These are phyloP conservation scores for Allygus modestus DNA, from an alignment of 2,888 invertebrate genomes.

Conservation along the genomic window DNA sequence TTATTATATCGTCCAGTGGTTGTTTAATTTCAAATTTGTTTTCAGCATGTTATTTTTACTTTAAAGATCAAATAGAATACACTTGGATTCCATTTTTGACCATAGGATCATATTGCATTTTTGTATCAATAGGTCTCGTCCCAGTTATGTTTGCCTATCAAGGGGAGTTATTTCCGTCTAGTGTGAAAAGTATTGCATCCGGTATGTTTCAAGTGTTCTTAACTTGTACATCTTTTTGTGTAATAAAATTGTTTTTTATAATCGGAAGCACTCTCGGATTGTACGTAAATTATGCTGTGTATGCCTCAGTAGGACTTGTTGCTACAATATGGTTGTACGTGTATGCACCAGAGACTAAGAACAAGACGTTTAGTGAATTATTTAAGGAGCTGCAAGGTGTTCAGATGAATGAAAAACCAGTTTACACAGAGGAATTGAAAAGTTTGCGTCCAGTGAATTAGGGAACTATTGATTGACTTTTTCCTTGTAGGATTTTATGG, in stretches of 20 bases:
- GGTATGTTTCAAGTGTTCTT: slow-evolving; percentile 78
- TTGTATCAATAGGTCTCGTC: slow-evolving; percentile 77
- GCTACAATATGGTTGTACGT: slow-evolving; percentile 22
- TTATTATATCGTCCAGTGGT: slow-evolving; percentile 3
- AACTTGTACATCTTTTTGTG: slow-evolving; percentile 77
- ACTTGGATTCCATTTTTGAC: slow-evolving; percentile 73
- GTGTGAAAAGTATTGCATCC: slow-evolving; percentile 80
- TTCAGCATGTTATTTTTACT: slow-evolving; percentile 45
- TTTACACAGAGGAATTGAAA: slow-evolving; percentile 1
- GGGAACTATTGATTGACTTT: too few relatives aligned
- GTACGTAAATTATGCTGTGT: slow-evolving; percentile 76
- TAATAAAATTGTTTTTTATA: slow-evolving; percentile 79
- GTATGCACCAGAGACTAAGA: slow-evolving; percentile 49
- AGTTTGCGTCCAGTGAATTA: background rate
- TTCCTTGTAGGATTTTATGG: too few relatives aligned
- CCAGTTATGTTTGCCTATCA: slow-evolving; percentile 81
- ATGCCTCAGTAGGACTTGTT: background rate
- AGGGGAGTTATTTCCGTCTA: slow-evolving; percentile 81
- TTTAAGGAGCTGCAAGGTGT: slow-evolving; percentile 3
- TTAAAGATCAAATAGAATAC: slow-evolving; percentile 25
- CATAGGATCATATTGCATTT: slow-evolving; percentile 78
- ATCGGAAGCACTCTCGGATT: slow-evolving; percentile 79
- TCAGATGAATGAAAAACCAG: background rate
- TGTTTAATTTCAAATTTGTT: slow-evolving; percentile 28
- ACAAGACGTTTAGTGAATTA: slow-evolving; percentile 34